phyloP scores from a whole-genome alignment of 2,888 invertebrate species.

The Diarsia mendica region DNA sequence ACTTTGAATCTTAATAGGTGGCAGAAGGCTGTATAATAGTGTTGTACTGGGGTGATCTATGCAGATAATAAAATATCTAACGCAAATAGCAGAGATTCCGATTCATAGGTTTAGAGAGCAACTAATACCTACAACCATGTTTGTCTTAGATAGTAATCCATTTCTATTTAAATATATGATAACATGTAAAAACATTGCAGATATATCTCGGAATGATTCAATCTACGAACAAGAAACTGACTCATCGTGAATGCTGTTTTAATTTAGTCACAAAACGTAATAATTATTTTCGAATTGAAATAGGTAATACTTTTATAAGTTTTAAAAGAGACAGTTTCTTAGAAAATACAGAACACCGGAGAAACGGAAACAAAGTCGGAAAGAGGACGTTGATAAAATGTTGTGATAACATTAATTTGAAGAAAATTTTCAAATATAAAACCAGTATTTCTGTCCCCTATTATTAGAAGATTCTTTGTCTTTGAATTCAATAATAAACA shows the following conservation, averaged over 20 bases:
- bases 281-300: conserved; percentile 21
- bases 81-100: too few species aligned
- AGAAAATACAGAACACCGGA: neutral
- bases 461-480: neutral
- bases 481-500: conserved; percentile 1
- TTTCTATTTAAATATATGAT: conserved; percentile 46
- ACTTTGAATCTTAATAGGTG: neutral
- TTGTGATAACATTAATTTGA: neutral
- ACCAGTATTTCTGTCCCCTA: neutral
- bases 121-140: too few species aligned
- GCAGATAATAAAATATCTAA: too few species aligned
- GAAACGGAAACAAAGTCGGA: neutral
- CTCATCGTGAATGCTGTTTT: conserved; percentile 40
- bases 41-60: neutral
- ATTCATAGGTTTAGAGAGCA: too few species aligned
- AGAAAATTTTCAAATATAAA: neutral
- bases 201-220: conserved; percentile 45
- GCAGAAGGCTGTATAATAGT: neutral
- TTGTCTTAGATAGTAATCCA: neutral
- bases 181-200: conserved; percentile 31
- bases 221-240: conserved; percentile 26
- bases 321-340: conserved; percentile 9
- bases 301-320: neutral
- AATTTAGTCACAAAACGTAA: conserved; percentile 15
- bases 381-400: conserved; percentile 6